Conservation (phyloP, 2,113 vertebrate species). For the Marmota monax region DNA sequence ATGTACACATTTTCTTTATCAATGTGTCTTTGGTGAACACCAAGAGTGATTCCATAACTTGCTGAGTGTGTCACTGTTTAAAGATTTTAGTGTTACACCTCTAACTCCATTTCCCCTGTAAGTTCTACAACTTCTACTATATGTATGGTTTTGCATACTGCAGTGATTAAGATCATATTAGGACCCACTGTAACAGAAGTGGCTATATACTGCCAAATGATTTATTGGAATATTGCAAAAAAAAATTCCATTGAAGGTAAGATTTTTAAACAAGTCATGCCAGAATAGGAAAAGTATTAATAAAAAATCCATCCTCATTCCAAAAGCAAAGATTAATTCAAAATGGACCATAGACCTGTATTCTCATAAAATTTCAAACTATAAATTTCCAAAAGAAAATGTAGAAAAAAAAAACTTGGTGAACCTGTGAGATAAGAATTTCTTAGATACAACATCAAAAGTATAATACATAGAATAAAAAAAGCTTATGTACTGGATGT, state of each 20-base stretch:
- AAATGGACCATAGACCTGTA: background rate
- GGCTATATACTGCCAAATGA: background rate
- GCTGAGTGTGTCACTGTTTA: background rate
- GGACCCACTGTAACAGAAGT: background rate
- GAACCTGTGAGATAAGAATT: background rate
- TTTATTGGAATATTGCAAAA: conserved; percentile 17
- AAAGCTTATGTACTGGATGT: background rate
- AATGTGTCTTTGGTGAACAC: background rate
- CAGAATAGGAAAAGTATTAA: background rate
- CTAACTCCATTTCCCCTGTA: background rate
- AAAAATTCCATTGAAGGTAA: background rate
- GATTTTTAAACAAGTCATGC: conserved; percentile 1
- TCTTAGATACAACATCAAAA: background rate
- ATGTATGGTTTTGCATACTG: background rate
- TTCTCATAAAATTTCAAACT: background rate
- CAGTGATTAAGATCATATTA: background rate
- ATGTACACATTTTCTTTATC: background rate
- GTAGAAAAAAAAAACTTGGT: background rate
- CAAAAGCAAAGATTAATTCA: conserved; percentile 1
- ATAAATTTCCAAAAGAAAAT: conserved; percentile 9
- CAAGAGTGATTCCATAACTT: background rate
- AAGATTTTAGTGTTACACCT: background rate
- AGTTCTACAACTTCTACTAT: background rate
- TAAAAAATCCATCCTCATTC: background rate
- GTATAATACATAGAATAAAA: conserved; percentile 11